Evolutionary conservation across 2,888 invertebrate species (phyloP).

Genomic region (Heliconius ethilla): DNA sequence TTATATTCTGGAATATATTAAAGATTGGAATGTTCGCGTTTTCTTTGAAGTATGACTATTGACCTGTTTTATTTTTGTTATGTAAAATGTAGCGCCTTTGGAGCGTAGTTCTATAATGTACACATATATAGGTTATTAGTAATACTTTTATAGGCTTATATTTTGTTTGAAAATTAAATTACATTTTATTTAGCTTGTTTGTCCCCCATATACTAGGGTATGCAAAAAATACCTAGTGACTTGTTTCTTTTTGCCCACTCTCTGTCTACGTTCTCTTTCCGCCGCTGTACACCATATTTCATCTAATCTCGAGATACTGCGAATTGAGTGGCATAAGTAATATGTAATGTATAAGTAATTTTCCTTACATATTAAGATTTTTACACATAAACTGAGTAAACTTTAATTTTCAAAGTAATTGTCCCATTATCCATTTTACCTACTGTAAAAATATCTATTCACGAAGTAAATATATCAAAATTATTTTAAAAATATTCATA

Average conservation of each 20-base stretch:
- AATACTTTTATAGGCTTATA: neutral
- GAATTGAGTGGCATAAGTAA: neutral
- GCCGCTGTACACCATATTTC: no score
- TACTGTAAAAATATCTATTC: no score
- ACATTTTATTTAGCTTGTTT: neutral
- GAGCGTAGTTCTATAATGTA: neutral
- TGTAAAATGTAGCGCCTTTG: neutral
- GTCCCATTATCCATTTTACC: neutral
- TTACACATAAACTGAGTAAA: neutral
- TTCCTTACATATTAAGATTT: neutral
- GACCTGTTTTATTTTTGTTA: conserved; percentile 1
- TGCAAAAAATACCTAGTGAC: no score
- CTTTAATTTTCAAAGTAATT: neutral
- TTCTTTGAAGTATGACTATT: conserved; percentile 19
- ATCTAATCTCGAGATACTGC: neutral
- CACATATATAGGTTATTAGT: neutral
- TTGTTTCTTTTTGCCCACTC: no score
- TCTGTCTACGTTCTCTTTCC: no score
- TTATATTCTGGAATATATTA: conserved; percentile 31
- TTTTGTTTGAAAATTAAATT: neutral
- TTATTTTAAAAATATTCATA: neutral
- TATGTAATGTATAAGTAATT: no score
- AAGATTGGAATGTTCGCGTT: conserved; percentile 15
- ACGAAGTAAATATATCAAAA: no score
- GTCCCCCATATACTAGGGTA: no score